phyloP scores from a whole-genome alignment of 1,140 invertebrate genomes.

The Bradysia coprophila region DNA sequence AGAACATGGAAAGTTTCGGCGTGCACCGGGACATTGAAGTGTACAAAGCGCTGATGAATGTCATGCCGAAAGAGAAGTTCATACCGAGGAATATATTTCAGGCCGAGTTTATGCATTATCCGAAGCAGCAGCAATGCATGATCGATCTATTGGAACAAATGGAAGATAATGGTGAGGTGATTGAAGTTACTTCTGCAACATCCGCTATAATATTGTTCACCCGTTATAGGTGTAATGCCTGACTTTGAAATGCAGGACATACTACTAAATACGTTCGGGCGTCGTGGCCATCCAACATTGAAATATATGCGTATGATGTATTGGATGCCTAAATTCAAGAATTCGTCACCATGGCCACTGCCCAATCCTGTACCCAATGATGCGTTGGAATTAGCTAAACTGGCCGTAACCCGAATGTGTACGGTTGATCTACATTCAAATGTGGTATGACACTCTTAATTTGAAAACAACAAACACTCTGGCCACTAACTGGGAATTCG shows the following conservation, averaged over 20 bases:
- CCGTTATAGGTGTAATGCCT: slow-evolving; percentile 61
- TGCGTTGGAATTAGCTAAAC: slow-evolving; percentile 56
- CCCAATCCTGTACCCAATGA: slow-evolving; percentile 57
- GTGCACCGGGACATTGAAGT: slow-evolving; percentile 77
- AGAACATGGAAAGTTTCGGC: slow-evolving; percentile 76
- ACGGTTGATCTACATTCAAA: slow-evolving; percentile 63
- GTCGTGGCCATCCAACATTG: slow-evolving; percentile 50
- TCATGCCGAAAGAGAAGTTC: slow-evolving; percentile 85
- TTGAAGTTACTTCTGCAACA: background rate
- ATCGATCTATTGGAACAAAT: slow-evolving; percentile 77
- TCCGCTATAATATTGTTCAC: slow-evolving; percentile 5
- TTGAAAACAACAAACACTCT: too few species aligned
- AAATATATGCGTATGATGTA: slow-evolving; percentile 89
- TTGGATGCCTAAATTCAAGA: slow-evolving; percentile 95
- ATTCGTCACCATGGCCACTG: slow-evolving; percentile 76
- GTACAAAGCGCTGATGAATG: slow-evolving; percentile 78
- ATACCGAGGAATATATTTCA: slow-evolving; percentile 65
- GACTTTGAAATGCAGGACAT: slow-evolving; percentile 74
- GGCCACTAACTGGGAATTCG: too few species aligned
- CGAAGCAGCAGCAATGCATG: slow-evolving; percentile 84
- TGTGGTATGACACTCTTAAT: too few species aligned
- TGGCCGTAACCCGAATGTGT: slow-evolving; percentile 73
- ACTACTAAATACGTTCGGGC: slow-evolving; percentile 69
- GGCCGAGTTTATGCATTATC: slow-evolving; percentile 79
- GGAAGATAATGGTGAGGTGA: slow-evolving; percentile 58